These are phyloP conservation scores for Helicorthomorpha holstii DNA, from an alignment of 1,140 invertebrate species.

Conservation along the genomic window DNA sequence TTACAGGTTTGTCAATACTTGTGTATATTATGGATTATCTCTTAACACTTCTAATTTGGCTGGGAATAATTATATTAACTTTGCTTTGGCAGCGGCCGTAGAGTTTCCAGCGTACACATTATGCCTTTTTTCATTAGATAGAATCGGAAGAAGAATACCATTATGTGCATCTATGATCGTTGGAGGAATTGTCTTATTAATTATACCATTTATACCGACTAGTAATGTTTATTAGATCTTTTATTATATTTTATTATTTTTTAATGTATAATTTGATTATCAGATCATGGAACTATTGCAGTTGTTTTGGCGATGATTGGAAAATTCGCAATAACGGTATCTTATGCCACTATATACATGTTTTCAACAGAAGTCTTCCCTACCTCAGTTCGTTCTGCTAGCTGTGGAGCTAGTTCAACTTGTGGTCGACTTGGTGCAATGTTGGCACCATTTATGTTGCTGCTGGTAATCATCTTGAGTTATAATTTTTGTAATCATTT, in stretches of 20 bases:
- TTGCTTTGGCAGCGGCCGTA: slow-evolving; percentile 51
- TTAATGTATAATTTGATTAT: background rate
- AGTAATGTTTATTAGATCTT: background rate
- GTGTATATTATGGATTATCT: slow-evolving; percentile 63
- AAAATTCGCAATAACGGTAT: slow-evolving; percentile 37
- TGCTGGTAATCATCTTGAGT: too few species aligned
- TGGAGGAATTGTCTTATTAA: slow-evolving; percentile 37
- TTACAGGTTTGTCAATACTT: slow-evolving; percentile 53
- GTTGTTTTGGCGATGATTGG: slow-evolving; percentile 56
- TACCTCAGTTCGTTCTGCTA: slow-evolving; percentile 24
- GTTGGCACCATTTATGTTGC: slow-evolving; percentile 5
- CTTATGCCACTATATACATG: slow-evolving; percentile 25
- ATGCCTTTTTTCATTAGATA: slow-evolving; percentile 45
- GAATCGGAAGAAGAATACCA: slow-evolving; percentile 48
- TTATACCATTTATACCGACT: background rate
- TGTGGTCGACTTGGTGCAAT: slow-evolving; percentile 20
- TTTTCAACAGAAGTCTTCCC: slow-evolving; percentile 31
- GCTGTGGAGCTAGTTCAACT: slow-evolving; percentile 23
- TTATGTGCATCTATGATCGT: slow-evolving; percentile 49
- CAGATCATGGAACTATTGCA: slow-evolving; percentile 11
- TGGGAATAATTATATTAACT: slow-evolving; percentile 56
- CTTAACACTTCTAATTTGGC: slow-evolving; percentile 57
- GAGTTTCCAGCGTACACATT: slow-evolving; percentile 58
- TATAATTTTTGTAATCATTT: slow-evolving; percentile 1
- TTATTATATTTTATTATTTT: background rate